These are phyloP conservation scores for Agapostemon virescens DNA, from an alignment of 2,888 invertebrate genomes.

Conservation along the genomic window DNA sequence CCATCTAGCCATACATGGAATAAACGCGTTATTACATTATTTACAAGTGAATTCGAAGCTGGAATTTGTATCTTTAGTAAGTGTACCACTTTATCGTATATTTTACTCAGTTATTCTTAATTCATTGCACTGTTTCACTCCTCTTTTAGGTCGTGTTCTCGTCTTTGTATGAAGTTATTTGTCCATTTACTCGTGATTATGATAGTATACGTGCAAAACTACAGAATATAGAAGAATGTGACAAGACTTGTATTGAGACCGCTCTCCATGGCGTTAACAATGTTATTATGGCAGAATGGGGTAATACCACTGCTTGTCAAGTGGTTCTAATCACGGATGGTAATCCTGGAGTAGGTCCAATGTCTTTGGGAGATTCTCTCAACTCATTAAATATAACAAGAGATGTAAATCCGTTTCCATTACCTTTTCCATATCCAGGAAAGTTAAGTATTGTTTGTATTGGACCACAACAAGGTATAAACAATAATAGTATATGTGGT, in stretches of 20 bases:
- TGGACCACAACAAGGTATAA: conserved; percentile 84
- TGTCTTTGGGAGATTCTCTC: conserved; percentile 84
- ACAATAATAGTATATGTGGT: background rate
- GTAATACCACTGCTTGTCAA: conserved; percentile 92
- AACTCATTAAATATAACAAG: conserved; percentile 80
- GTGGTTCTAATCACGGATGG: conserved; percentile 90
- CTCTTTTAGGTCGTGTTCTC: conserved; percentile 81
- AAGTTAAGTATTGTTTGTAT: conserved; percentile 90
- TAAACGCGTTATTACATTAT: conserved; percentile 85
- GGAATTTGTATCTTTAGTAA: conserved; percentile 88
- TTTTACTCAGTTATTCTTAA: background rate
- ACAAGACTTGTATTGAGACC: conserved; percentile 91
- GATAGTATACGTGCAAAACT: conserved; percentile 89
- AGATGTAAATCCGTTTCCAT: conserved; percentile 83
- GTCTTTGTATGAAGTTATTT: conserved; percentile 84
- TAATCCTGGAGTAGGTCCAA: conserved; percentile 85
- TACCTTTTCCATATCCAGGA: conserved; percentile 90
- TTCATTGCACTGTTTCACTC: background rate
- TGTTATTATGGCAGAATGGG: conserved; percentile 93
- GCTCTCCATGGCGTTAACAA: conserved; percentile 90
- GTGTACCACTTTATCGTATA: conserved; percentile 60
- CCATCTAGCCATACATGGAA: conserved; percentile 85
- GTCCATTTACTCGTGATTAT: conserved; percentile 94
- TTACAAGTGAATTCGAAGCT: conserved; percentile 85
- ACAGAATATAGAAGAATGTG: conserved; percentile 89